phyloP scores from a whole-genome alignment of 2,797 vertebrate species.

The Otolemur crassicaudatus region DNA sequence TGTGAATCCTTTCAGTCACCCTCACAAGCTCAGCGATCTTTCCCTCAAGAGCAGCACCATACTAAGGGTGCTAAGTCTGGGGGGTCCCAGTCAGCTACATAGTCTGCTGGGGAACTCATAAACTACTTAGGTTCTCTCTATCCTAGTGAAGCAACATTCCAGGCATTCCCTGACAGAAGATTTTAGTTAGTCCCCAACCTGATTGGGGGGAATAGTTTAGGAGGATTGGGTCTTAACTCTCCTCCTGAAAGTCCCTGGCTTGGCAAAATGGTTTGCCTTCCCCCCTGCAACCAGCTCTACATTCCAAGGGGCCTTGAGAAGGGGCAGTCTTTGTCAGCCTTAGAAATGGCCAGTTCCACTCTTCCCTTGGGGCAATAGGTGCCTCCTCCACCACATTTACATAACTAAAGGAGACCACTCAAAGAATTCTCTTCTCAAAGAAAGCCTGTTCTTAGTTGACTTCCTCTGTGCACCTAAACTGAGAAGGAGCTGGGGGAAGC shows the following conservation, averaged over 20 bases:
- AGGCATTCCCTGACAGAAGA: not conserved
- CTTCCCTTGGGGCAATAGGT: not conserved
- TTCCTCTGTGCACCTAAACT: not conserved
- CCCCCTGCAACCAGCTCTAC: not conserved
- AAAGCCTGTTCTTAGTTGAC: conserved; percentile 45
- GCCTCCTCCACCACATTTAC: conserved; percentile 31
- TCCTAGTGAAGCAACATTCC: not conserved
- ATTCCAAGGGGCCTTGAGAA: conserved; percentile 25
- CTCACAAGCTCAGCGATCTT: not conserved
- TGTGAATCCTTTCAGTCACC: not conserved
- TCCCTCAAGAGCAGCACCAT: not conserved
- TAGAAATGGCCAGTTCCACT: not conserved
- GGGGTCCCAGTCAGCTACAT: not conserved
- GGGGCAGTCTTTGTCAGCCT: conserved; percentile 35
- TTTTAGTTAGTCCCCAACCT: not conserved
- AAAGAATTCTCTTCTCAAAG: conserved; percentile 59
- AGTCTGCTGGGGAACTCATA: too few relatives aligned
- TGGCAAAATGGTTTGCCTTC: not conserved
- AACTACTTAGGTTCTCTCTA: not conserved
- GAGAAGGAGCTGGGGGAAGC: not conserved
- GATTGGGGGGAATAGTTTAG: not conserved
- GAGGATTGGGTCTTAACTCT: not conserved
- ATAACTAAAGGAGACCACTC: conserved; percentile 68
- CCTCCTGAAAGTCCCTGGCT: not conserved
- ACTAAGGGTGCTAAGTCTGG: not conserved